phyloP scores from a whole-genome alignment of 2,888 invertebrate species.

The Caenorhabditis sp. region DNA sequence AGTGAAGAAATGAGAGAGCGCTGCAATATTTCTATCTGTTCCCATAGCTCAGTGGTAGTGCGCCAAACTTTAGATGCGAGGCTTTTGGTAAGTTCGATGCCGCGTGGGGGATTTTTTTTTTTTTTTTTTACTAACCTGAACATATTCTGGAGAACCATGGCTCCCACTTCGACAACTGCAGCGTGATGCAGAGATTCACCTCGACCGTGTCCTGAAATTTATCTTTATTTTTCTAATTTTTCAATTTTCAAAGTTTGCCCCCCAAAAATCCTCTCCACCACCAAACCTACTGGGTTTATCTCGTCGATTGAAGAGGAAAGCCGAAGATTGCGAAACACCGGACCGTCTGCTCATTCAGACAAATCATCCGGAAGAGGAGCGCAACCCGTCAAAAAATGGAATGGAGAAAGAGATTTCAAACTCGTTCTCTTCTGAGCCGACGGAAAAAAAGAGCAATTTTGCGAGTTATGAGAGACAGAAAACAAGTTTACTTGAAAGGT shows the following conservation, averaged over 20 bases:
- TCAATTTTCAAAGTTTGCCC: neutral
- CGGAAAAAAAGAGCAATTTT: neutral
- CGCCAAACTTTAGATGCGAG: no score
- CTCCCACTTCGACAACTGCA: constrained; percentile 69
- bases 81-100: no score
- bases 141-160: constrained; percentile 71
- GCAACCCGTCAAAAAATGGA: neutral
- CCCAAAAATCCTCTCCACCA: neutral
- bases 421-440: no score
- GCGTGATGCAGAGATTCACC: constrained; percentile 59
- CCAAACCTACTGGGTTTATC: constrained; percentile 19
- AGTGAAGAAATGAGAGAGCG: constrained; percentile 70
- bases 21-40: constrained; percentile 37
- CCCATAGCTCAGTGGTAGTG: neutral
- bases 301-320: constrained; percentile 32
- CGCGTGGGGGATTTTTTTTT: no score
- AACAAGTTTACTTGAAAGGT: neutral
- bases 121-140: constrained; percentile 47
- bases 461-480: neutral
- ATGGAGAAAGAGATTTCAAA: neutral
- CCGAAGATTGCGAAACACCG: constrained; percentile 32
- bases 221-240: neutral
- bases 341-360: constrained; percentile 36
- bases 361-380: neutral
- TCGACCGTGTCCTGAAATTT: constrained; percentile 52